phyloP scores from a whole-genome alignment of 37 sponge, comb jelly and placozoan genomes.

The Aplysina aerophoba region DNA sequence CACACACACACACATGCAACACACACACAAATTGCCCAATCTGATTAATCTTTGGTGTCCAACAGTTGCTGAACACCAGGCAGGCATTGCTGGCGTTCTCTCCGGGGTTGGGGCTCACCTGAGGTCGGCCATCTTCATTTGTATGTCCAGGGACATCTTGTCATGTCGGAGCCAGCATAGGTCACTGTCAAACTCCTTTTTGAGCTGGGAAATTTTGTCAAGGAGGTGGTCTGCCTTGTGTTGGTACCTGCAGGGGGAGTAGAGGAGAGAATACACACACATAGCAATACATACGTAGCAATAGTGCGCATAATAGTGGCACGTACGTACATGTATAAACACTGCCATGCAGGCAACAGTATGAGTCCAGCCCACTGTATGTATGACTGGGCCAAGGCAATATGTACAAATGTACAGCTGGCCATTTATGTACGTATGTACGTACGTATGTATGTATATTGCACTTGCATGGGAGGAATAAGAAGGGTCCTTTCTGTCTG shows the following conservation, averaged over 20 bases:
- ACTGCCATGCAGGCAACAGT: too few relatives aligned
- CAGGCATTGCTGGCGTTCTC: not conserved
- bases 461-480: not conserved
- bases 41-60: not conserved
- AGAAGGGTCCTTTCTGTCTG: not conserved
- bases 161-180: conserved; percentile 69
- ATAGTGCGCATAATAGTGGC: too few relatives aligned
- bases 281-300: too few relatives aligned
- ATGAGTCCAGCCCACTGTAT: too few relatives aligned
- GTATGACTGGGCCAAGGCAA: too few relatives aligned
- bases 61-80: not conserved
- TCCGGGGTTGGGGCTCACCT: conserved; percentile 1
- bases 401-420: too few relatives aligned
- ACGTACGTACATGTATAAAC: too few relatives aligned
- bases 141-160: conserved; percentile 69
- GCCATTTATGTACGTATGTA: conserved; percentile 24
- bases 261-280: not conserved
- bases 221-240: conserved; percentile 72
- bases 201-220: conserved; percentile 60
- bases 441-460: not conserved
- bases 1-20: not conserved
- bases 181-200: conserved; percentile 75
- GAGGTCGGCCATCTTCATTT: conserved; percentile 75
- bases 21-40: too few relatives aligned
- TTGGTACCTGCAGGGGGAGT: not conserved